phyloP scores from a whole-genome alignment of 2,888 invertebrate species.

The Thalpophila matura region DNA sequence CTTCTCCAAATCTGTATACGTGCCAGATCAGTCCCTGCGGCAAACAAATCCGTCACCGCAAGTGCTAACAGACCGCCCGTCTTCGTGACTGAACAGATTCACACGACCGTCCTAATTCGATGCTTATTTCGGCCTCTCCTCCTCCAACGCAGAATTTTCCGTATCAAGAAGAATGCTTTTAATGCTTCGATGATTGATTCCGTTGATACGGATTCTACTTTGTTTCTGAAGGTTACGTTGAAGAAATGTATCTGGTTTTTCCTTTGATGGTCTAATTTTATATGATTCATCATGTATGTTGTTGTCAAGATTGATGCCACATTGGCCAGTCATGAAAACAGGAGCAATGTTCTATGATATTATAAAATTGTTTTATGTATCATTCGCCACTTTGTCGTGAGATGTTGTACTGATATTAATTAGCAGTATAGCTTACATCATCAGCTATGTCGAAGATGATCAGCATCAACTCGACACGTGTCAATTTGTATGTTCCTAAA shows the following conservation, averaged over 20 bases:
- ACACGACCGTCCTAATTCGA: constrained; percentile 48
- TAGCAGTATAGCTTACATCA: background rate
- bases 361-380: constrained; percentile 2
- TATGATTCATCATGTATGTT: constrained; percentile 13
- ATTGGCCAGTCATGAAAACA: constrained; percentile 16
- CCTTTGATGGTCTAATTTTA: constrained; percentile 2
- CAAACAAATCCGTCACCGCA: constrained; percentile 35
- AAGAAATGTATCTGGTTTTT: constrained; percentile 1
- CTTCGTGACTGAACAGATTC: constrained; percentile 55
- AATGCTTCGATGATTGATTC: constrained; percentile 37
- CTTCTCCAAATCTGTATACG: constrained; percentile 5
- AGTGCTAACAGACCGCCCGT: constrained; percentile 47
- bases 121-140: constrained; percentile 32
- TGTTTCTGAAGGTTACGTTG: constrained; percentile 23
- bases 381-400: background rate
- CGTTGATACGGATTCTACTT: constrained; percentile 16
- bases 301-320: constrained; percentile 13
- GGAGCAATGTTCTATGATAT: constrained; percentile 21
- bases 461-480: background rate
- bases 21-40: constrained; percentile 11
- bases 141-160: constrained; percentile 47
- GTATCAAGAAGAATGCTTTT: constrained; percentile 40
- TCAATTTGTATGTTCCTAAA: constrained; percentile 21
- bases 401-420: background rate
- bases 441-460: background rate